Evolutionary conservation across 2,113 vertebrate species (phyloP).

Genomic region (Ochotona princeps): DNA sequence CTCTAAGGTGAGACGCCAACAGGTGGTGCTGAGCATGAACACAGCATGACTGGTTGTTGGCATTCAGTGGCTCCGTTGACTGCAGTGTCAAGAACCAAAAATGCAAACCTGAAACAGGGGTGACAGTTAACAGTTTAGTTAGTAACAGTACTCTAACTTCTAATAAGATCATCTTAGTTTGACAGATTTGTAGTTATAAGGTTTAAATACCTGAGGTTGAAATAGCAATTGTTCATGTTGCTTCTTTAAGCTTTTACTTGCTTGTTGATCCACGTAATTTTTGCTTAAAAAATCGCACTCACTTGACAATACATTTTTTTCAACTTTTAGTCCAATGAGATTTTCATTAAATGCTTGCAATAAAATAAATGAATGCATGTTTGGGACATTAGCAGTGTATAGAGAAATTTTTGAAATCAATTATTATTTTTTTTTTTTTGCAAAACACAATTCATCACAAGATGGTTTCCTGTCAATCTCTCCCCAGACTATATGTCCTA

Average conservation of each 20-base stretch:
- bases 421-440: no score
- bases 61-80: no score
- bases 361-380: not conserved
- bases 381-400: not conserved
- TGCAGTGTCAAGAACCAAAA: no score
- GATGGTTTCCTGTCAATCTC: not conserved
- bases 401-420: conserved; percentile 2
- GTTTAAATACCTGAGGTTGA: not conserved
- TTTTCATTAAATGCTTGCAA: not conserved
- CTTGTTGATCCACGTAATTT: conserved; percentile 24
- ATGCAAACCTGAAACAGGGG: not conserved
- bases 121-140: not conserved
- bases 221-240: not conserved
- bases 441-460: not conserved
- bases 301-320: not conserved
- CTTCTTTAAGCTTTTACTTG: not conserved
- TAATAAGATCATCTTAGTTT: not conserved
- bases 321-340: not conserved
- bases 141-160: not conserved
- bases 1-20: not conserved
- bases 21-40: not conserved
- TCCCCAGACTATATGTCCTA: not conserved
- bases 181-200: not conserved
- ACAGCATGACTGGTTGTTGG: not conserved
- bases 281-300: not conserved